phyloP scores from a whole-genome alignment of 1,140 invertebrate genomes.

The Cotesia chilonis region DNA sequence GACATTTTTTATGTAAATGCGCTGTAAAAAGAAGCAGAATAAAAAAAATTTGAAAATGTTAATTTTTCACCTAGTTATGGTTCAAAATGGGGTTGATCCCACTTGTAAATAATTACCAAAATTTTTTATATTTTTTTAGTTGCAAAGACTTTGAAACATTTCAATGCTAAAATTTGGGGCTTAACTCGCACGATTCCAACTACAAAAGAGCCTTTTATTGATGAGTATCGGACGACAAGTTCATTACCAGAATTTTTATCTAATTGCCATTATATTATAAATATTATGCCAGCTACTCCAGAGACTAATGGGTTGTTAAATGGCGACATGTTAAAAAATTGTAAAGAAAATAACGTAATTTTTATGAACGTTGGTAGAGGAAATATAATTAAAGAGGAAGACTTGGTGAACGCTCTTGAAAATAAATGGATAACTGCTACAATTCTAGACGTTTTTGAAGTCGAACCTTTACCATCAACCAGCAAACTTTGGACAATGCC shows the following conservation, averaged over 20 bases:
- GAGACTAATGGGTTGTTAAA: constrained; percentile 66
- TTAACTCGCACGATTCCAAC: constrained; percentile 47
- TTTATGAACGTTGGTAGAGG: constrained; percentile 72
- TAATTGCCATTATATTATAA: constrained; percentile 70
- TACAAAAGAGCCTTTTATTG: constrained; percentile 46
- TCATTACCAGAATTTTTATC: constrained; percentile 60
- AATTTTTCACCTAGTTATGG: no score
- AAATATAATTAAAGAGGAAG: constrained; percentile 65
- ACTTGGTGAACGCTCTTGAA: constrained; percentile 67
- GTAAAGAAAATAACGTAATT: constrained; percentile 56
- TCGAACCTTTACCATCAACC: constrained; percentile 66
- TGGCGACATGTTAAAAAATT: constrained; percentile 60
- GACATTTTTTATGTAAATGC: no score
- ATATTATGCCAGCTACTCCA: constrained; percentile 67
- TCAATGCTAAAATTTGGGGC: constrained; percentile 60
- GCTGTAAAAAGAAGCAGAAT: no score
- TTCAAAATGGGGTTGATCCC: no score
- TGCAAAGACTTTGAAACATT: constrained; percentile 57
- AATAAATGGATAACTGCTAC: constrained; percentile 68
- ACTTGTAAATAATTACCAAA: background rate
- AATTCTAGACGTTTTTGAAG: constrained; percentile 70
- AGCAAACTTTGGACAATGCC: constrained; percentile 68
- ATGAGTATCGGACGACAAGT: constrained; percentile 53
- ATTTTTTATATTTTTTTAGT: constrained; percentile 52
- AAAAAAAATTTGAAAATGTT: no score